Conservation (phyloP, 2,113 vertebrate species). For the Spermophilus dauricus region DNA sequence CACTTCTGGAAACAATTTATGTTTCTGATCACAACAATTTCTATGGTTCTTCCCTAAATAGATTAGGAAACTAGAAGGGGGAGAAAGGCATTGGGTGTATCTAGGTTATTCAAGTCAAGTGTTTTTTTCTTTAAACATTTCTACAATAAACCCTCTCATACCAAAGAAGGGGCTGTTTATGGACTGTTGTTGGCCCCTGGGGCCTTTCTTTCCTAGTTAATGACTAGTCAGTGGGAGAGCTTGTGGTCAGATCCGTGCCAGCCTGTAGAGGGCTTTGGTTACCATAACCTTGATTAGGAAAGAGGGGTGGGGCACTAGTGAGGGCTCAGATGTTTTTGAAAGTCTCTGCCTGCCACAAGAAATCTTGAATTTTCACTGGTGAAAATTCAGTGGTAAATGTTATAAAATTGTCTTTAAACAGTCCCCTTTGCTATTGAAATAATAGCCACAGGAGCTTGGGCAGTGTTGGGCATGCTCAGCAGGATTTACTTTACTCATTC, state of each 20-base stretch:
- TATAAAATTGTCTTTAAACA: conserved; percentile 54
- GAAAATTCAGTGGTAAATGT: conserved; percentile 43
- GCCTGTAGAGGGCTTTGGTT: background rate
- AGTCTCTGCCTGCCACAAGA: conserved; percentile 2
- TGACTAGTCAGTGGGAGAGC: background rate
- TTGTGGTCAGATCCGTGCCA: background rate
- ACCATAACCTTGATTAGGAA: conserved; percentile 20
- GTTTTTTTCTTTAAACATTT: background rate
- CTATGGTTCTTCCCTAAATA: background rate
- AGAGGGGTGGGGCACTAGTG: background rate
- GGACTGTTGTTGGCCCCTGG: background rate
- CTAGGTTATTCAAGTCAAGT: background rate
- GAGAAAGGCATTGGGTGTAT: conserved; percentile 13
- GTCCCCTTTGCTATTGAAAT: conserved; percentile 43
- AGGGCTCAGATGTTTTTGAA: conserved; percentile 26
- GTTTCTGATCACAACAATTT: conserved; percentile 76
- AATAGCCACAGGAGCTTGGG: background rate
- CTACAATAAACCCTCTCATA: background rate
- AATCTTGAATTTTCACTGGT: conserved; percentile 40
- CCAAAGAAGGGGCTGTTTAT: background rate
- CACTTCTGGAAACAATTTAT: conserved; percentile 85
- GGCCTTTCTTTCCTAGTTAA: background rate
- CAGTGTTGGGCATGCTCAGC: background rate
- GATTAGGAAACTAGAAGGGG: conserved; percentile 41
- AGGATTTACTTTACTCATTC: conserved; percentile 32